A percentile compares a stretch with the other conserved stretches of the same genome.
phyloP scores from a whole-genome alignment of 2,113 vertebrate species.

The Micronycteris hirsuta region DNA sequence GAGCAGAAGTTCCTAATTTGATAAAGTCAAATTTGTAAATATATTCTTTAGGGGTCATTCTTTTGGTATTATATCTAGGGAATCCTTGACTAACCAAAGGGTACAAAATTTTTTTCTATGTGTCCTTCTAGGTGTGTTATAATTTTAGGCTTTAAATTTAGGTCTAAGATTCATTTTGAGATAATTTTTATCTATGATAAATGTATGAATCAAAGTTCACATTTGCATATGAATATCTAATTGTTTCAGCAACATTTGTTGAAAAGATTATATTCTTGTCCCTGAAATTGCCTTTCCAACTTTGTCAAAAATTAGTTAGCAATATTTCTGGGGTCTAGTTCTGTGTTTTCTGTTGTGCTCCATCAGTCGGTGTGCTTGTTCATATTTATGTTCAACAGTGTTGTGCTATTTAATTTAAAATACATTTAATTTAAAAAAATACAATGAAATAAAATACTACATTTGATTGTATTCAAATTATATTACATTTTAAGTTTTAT shows the following conservation, averaged over 20 bases:
- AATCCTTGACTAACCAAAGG: not conserved
- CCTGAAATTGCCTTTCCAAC: not conserved
- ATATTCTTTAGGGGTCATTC: not conserved
- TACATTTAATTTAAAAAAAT: too few species aligned
- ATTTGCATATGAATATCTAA: not conserved
- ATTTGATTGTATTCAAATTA: slow-evolving; percentile 18
- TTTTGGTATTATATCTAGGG: not conserved
- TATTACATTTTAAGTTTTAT: not conserved
- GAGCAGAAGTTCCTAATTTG: not conserved
- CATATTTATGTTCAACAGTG: not conserved
- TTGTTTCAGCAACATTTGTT: not conserved
- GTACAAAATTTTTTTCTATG: not conserved
- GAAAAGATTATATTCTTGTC: not conserved
- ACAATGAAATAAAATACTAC: too few species aligned
- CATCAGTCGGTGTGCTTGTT: not conserved
- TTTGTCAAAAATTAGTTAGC: not conserved
- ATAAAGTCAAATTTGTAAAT: not conserved
- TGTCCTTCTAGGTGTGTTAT: not conserved
- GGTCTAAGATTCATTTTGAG: not conserved
- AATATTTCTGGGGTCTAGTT: not conserved
- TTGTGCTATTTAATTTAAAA: not conserved
- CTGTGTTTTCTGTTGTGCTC: not conserved
- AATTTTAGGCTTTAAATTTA: not conserved
- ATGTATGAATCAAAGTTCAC: not conserved
- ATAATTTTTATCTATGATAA: not conserved